Evolutionary conservation across 2,113 vertebrate genomes (phyloP), one percentile per base, ranked within the genome.

Genomic region (Hemichromis elongatus): DNA sequence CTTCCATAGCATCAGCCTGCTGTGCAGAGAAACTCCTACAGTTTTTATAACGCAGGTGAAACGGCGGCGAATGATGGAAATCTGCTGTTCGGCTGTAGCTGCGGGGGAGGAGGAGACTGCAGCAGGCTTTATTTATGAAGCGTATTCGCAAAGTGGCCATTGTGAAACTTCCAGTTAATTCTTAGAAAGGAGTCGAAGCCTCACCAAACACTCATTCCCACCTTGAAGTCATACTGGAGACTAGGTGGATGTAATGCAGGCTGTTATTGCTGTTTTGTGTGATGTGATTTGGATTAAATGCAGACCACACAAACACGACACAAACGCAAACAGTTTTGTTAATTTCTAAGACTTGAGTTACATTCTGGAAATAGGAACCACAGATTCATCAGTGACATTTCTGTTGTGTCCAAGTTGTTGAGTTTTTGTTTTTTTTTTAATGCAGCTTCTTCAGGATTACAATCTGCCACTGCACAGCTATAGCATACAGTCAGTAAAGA

Each of bases 161-260:
- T 45, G 18, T 28, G 19, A 59, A 68, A 21, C 4, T n/a, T 11
- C 63, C 2, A 0, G 45, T 47, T 55, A 19, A 13, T 45, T 81
- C 40, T 73, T 53, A 75, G n/a, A 45, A 82, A 40, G 59, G 4
- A 73, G 16, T 4, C 7, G 42, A 73, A 73, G 42, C 16, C 24
- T 30, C 24, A 50, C 24, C 5, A 12, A 70, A 73, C 68, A 0
- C 7, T 26, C 16, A 73, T 11, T 75, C 35, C n/a, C 70, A 81
- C 66, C 55, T 81, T 55, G 55, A 86, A 0, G 68, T 63, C 55
- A 54, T 81, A 18, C 3, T 63, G 82, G 73, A 16, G 61, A 77
- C 42, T 19, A 50, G 0, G 24, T 5, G 24, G 24, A 12, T 53
- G 5, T 10, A 53, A n/a, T 53, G 19, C 19, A 21, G 19, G 9